These are phyloP conservation scores for Siphonodentalium dalli DNA, from an alignment of 2,888 invertebrate genomes.

Conservation along the genomic window DNA sequence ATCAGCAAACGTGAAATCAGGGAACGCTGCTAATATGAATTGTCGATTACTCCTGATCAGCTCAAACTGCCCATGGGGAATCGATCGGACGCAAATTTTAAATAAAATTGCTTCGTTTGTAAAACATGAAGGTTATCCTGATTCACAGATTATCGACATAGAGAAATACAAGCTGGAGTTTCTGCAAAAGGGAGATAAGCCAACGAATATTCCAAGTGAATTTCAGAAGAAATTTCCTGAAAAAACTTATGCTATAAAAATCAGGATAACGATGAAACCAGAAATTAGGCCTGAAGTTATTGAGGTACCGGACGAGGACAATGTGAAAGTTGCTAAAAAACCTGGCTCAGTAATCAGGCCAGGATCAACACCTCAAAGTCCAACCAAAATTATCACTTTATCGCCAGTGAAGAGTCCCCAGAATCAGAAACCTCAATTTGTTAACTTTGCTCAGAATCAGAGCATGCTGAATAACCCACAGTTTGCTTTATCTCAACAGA, in stretches of 20 bases:
- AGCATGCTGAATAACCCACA: too few relatives aligned
- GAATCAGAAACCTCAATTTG: too few relatives aligned
- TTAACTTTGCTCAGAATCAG: too few relatives aligned
- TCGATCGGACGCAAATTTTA: constrained; percentile 45
- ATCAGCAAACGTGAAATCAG: too few relatives aligned
- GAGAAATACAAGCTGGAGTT: constrained; percentile 45
- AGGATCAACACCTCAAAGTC: too few relatives aligned
- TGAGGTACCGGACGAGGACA: not conserved
- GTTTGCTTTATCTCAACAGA: too few relatives aligned
- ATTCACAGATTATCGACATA: constrained; percentile 30
- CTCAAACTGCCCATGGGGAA: constrained; percentile 55
- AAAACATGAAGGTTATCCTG: constrained; percentile 31
- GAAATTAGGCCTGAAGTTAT: too few relatives aligned
- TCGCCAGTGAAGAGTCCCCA: too few relatives aligned
- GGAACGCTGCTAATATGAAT: too few relatives aligned
- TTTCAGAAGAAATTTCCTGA: constrained; percentile 43
- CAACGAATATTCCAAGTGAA: constrained; percentile 47
- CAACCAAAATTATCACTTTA: too few relatives aligned
- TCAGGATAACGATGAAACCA: constrained; percentile 40
- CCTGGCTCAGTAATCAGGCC: too few relatives aligned
- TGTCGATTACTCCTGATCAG: constrained; percentile 56
- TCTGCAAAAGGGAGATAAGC: constrained; percentile 46
- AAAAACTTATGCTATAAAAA: constrained; percentile 47
- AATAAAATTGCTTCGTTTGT: constrained; percentile 45
- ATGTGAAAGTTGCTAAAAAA: too few relatives aligned